Evolutionary conservation across 2,797 vertebrate species (phyloP).

Genomic region (Gallinago stenura): DNA sequence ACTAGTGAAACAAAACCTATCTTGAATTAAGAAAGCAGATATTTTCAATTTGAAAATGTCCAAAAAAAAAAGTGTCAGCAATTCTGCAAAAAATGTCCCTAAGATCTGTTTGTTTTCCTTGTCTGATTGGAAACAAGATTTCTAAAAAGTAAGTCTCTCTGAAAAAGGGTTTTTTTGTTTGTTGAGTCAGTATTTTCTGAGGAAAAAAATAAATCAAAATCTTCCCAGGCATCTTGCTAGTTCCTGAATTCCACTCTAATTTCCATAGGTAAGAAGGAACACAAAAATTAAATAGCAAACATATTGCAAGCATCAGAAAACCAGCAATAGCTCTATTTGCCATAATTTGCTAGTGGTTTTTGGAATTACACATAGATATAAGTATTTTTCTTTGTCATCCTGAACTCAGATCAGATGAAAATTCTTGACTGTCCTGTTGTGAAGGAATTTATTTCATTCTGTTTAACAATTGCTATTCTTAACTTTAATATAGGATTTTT

Average conservation of each 20-base stretch:
- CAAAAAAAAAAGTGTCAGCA: background rate
- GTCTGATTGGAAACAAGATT: background rate
- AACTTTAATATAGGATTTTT: background rate
- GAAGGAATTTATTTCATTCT: background rate
- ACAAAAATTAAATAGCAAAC: background rate
- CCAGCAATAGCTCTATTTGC: background rate
- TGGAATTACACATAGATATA: background rate
- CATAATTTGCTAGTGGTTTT: background rate
- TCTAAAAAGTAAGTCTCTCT: background rate
- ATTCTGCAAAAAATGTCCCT: background rate
- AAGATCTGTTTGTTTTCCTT: background rate
- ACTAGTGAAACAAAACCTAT: background rate
- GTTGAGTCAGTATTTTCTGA: background rate
- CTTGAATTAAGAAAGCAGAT: background rate
- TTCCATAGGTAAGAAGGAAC: background rate
- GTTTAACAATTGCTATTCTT: background rate
- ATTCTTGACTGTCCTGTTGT: background rate
- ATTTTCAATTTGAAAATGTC: background rate
- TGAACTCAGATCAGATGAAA: background rate
- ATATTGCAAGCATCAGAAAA: background rate
- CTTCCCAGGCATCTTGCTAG: background rate
- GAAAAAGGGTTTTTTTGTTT: background rate
- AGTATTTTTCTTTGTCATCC: background rate
- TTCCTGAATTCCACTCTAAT: background rate
- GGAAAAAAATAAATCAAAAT: background rate